Evolutionary conservation across 2,797 vertebrate species (phyloP).

Genomic region (Sphaeramia orbicularis): DNA sequence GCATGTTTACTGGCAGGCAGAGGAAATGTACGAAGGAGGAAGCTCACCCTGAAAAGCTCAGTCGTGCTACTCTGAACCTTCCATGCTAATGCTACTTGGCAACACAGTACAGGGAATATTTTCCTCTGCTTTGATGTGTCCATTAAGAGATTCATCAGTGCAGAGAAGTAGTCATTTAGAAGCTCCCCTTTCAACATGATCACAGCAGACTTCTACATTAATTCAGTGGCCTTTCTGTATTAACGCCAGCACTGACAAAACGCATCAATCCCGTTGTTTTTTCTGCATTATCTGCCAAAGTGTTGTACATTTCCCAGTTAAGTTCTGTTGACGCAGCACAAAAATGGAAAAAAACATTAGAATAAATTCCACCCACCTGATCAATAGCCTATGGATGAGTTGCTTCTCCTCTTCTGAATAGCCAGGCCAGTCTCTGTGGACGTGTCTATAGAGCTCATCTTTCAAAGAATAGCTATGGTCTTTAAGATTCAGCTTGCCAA

Average conservation of each 20-base stretch:
- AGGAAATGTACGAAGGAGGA: conserved; percentile 46
- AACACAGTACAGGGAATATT: conserved; percentile 62
- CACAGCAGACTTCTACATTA: conserved; percentile 65
- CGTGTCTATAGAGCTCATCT: conserved; percentile 81
- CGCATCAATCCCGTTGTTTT: conserved; percentile 41
- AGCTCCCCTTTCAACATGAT: conserved; percentile 65
- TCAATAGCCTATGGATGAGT: conserved; percentile 80
- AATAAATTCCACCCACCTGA: conserved; percentile 70
- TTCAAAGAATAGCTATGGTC: conserved; percentile 85
- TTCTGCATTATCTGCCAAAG: conserved; percentile 31
- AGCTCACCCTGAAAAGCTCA: conserved; percentile 55
- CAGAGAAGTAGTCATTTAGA: conserved; percentile 63
- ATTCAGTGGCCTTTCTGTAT: conserved; percentile 51
- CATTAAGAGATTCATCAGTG: conserved; percentile 75
- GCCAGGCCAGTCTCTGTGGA: conserved; percentile 84
- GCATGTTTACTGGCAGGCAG: conserved; percentile 68
- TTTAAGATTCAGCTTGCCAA: conserved; percentile 81
- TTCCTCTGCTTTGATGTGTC: conserved; percentile 76
- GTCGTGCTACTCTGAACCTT: conserved; percentile 54
- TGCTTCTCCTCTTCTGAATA: conserved; percentile 84
- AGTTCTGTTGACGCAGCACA: background rate
- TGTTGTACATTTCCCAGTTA: background rate
- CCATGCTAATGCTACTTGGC: conserved; percentile 76
- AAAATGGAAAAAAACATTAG: background rate
- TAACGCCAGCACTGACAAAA: conserved; percentile 59